Conservation (phyloP, 2,797 vertebrate species). For the Diplodus sargus region DNA sequence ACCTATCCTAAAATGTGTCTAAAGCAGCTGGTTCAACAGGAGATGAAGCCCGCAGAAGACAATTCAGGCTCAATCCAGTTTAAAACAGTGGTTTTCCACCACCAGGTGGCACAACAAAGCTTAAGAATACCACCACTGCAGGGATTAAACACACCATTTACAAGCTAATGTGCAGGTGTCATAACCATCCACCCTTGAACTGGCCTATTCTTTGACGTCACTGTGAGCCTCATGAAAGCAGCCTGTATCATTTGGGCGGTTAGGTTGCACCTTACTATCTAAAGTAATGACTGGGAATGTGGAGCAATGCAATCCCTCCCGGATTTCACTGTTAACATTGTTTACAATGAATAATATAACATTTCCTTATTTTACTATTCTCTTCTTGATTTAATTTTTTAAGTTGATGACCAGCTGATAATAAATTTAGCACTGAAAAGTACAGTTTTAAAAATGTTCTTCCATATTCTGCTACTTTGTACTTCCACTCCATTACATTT, state of each 20-base stretch:
- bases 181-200: conserved; percentile 70
- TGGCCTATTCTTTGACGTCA: conserved; percentile 56
- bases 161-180: conserved; percentile 30
- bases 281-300: not conserved
- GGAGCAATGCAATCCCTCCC: not conserved
- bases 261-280: conserved; percentile 38
- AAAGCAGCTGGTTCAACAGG: conserved; percentile 5
- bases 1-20: not conserved
- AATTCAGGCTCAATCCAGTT: not conserved
- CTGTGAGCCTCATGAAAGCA: conserved; percentile 15
- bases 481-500: not conserved
- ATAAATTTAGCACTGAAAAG: not conserved
- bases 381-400: not conserved
- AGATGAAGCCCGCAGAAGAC: not conserved
- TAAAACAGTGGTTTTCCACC: conserved; percentile 10
- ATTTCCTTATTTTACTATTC: not conserved
- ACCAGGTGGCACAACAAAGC: conserved; percentile 38
- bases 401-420: not conserved
- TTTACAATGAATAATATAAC: not conserved
- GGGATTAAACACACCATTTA: conserved; percentile 5
- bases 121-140: not conserved
- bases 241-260: conserved; percentile 2
- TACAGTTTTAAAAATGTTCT: not conserved
- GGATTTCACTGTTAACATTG: not conserved
- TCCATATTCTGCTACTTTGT: not conserved